These are phyloP conservation scores for Caenorhabditis doughertyi DNA, from an alignment of 2,888 invertebrate genomes.

Conservation along the genomic window DNA sequence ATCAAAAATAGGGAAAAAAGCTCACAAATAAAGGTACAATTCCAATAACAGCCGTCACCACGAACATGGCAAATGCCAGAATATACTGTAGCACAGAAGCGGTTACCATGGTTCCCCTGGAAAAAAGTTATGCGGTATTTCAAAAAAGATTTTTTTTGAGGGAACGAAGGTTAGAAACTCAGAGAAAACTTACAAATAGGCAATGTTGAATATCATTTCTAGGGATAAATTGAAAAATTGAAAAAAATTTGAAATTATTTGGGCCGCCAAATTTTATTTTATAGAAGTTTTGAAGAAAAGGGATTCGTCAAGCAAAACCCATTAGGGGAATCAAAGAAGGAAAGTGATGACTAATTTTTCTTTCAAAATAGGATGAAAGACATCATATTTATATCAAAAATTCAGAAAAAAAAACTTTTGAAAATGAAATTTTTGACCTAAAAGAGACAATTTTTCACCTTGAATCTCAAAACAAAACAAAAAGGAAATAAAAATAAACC, in stretches of 20 bases:
- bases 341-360: too few relatives aligned
- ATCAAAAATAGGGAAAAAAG: not conserved
- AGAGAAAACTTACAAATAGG: too few relatives aligned
- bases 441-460: too few relatives aligned
- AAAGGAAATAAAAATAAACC: too few relatives aligned
- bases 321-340: too few relatives aligned
- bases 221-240: not conserved
- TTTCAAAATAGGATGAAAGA: too few relatives aligned
- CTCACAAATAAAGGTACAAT: constrained; percentile 56
- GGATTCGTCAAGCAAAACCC: too few relatives aligned
- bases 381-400: too few relatives aligned
- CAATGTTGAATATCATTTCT: not conserved
- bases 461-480: too few relatives aligned
- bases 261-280: too few relatives aligned
- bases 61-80: constrained; percentile 58
- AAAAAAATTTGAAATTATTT: not conserved
- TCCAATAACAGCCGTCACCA: constrained; percentile 55
- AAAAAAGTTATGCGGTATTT: not conserved
- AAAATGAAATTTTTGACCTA: not conserved
- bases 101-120: constrained; percentile 28
- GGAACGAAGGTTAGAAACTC: not conserved
- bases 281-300: not conserved
- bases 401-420: not conserved
- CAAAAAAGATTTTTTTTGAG: too few relatives aligned
- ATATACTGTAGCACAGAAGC: constrained; percentile 45